Evolutionary conservation across 2,888 invertebrate species (phyloP), one percentile per base, ranked within the genome.

Genomic region (Euspilapteryx auroguttella): DNA sequence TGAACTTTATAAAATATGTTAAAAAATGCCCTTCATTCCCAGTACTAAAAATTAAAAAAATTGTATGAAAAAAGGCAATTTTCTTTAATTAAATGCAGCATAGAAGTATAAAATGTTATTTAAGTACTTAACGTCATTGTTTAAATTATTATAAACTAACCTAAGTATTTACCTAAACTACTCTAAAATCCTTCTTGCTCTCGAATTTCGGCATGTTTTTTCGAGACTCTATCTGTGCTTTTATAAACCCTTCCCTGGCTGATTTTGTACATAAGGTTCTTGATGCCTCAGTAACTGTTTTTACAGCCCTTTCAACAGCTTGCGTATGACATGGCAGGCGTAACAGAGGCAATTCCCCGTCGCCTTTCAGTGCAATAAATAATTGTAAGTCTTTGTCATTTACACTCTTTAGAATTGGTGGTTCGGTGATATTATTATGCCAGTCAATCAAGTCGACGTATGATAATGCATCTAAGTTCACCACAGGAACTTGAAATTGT

Each of bases 261-360:
- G 10, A 23, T 30, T 31, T 32, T 12, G 6, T 24, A 28, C 33
- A 34, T 8, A 34, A 25, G 23, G 32, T 29, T 21, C 12, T n/a
- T 22, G 34, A 30, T 5, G 35, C 36, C 34, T 39, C 35, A 14
- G 36, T 37, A 11, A 33, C 32, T 17, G 32, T 27, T 22, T 39
- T 38, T 1, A 38, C 37, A 9, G 38, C 36, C 23, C 34, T 33
- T 27, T 40, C 34, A 4, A 40, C 37, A 12, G 40, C 37, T 34
- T 38, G 35, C 2, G 35, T 34, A 27, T 38, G 37, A 17, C 34
- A 40, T 7, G 37, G 40, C 3, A 37, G 34, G 8, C 39, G 35
- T 23, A 37, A 29, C 13, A 41, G 28, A 10, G 21, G 9, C 14
- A 36, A 26, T 14, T 31, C 12, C n/a, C 17, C 25, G 12, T 33